Conservation (phyloP, 2,797 vertebrate species). For the Gadopsis bispinosus region DNA sequence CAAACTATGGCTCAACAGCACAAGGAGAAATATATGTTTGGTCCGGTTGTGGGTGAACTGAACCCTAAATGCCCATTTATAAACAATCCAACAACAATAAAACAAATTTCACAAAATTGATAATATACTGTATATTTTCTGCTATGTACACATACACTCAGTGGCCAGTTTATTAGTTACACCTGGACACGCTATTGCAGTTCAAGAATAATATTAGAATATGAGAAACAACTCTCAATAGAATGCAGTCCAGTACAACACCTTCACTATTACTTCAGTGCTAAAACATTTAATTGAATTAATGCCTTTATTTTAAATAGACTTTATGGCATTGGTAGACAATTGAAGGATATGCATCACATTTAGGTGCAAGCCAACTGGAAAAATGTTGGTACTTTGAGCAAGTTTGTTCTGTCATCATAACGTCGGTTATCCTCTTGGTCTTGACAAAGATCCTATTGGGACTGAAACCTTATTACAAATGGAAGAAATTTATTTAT, state of each 20-base stretch:
- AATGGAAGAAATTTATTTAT: too few species aligned
- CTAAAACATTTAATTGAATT: too few species aligned
- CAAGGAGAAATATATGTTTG: neutral
- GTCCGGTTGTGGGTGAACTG: neutral
- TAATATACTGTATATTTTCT: neutral
- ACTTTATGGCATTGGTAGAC: neutral
- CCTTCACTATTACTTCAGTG: neutral
- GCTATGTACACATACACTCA: neutral
- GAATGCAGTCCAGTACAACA: neutral
- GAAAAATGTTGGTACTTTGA: neutral
- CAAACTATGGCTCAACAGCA: neutral
- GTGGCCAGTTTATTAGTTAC: neutral
- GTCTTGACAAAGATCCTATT: neutral
- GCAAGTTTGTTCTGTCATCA: neutral
- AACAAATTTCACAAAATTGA: neutral
- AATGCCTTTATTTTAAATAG: too few species aligned
- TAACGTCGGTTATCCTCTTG: too few species aligned
- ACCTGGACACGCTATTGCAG: neutral
- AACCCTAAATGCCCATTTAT: neutral
- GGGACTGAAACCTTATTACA: neutral
- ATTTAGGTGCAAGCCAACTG: neutral
- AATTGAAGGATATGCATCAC: neutral
- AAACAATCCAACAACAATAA: neutral
- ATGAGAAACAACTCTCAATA: neutral
- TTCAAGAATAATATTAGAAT: neutral